phyloP scores from a whole-genome alignment of 2,888 invertebrate genomes.

The Cheilosia urbana region DNA sequence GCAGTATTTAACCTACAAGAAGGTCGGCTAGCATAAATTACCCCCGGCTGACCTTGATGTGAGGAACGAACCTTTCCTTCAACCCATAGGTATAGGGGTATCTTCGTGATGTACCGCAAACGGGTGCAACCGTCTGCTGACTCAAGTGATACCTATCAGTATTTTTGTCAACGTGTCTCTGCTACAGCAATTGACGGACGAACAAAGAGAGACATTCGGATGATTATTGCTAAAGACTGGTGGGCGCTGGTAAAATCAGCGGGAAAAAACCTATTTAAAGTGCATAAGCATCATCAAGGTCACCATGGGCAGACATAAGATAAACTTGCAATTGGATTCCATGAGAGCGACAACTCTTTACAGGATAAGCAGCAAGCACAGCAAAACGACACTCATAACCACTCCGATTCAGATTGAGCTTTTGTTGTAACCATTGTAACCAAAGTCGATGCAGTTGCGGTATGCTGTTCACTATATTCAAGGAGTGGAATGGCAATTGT shows the following conservation, averaged over 20 bases:
- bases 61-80: constrained; percentile 44
- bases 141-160: constrained; percentile 20
- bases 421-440: constrained; percentile 53
- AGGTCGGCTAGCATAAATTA: constrained; percentile 63
- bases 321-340: constrained; percentile 18
- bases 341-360: constrained; percentile 3
- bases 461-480: constrained; percentile 1
- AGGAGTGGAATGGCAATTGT: constrained; percentile 28
- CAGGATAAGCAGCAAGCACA: constrained; percentile 10
- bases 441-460: constrained; percentile 13
- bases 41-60: constrained; percentile 46
- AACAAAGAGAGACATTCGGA: constrained; percentile 53
- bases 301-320: constrained; percentile 22
- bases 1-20: constrained; percentile 52
- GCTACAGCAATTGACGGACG: neutral
- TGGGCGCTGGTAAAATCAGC: constrained; percentile 39
- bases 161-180: constrained; percentile 35
- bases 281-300: constrained; percentile 36
- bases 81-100: constrained; percentile 2
- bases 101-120: constrained; percentile 48
- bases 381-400: neutral
- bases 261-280: constrained; percentile 27
- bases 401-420: constrained; percentile 35
- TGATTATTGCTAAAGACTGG: constrained; percentile 25
- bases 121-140: constrained; percentile 58